Conservation (phyloP, 37 sponge, comb jelly and placozoan genomes). For the Cliona cf. orientalis region DNA sequence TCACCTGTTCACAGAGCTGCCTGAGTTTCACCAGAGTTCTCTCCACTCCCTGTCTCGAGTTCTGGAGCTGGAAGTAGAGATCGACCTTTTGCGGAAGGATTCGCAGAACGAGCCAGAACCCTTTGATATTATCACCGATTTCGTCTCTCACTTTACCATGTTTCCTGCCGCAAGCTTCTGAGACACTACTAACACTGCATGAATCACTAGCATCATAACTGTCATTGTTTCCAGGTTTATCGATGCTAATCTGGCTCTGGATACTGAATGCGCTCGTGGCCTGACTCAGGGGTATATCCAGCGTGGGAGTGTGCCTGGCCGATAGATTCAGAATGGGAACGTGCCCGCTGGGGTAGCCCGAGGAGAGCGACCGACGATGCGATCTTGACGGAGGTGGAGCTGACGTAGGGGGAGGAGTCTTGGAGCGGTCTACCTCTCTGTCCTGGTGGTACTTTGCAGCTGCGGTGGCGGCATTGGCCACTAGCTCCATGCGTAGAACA, state of each 20-base stretch:
- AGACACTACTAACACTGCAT: slow-evolving; percentile 13
- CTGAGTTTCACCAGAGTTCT: background rate
- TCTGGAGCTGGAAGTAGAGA: slow-evolving; percentile 48
- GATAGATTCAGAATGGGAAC: background rate
- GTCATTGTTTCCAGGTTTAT: slow-evolving; percentile 10
- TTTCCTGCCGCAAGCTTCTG: too few species aligned
- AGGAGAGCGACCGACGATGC: slow-evolving; percentile 39
- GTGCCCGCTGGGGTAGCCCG: slow-evolving; percentile 14
- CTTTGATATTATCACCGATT: background rate
- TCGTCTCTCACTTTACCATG: background rate
- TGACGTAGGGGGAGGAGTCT: slow-evolving; percentile 16
- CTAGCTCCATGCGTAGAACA: too few species aligned
- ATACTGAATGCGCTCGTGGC: too few species aligned
- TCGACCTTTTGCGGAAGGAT: slow-evolving; percentile 46
- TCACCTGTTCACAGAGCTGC: background rate
- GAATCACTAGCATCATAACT: slow-evolving; percentile 32
- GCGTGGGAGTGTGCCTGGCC: too few species aligned
- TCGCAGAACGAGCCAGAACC: slow-evolving; percentile 54
- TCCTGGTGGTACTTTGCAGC: background rate
- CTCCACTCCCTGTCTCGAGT: background rate
- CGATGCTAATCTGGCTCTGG: too few species aligned
- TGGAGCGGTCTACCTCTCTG: slow-evolving; percentile 2
- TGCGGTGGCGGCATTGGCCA: too few species aligned
- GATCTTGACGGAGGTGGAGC: background rate
- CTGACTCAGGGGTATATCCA: too few species aligned